Conservation (phyloP, 2,888 invertebrate species). For the Flexamia atlantica region DNA sequence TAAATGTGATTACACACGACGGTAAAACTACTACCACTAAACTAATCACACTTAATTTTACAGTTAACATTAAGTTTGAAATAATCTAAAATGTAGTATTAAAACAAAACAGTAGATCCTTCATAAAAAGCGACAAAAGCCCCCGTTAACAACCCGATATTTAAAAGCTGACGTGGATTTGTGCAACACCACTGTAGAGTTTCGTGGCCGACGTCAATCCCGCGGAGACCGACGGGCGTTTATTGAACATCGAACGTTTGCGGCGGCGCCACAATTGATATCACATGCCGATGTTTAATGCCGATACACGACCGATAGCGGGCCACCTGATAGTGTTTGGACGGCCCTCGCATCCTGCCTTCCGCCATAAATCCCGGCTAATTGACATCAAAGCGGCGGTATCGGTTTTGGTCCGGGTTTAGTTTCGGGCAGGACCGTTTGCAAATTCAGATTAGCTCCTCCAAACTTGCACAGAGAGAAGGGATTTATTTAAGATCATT, state of each 20-base stretch:
- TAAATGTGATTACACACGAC: too few species aligned
- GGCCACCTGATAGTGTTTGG: constrained; percentile 1
- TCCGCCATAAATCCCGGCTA: not conserved
- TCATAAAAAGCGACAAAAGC: too few species aligned
- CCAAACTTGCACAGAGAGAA: too few species aligned
- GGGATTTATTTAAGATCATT: too few species aligned
- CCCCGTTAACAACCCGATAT: too few species aligned
- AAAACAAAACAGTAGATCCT: too few species aligned
- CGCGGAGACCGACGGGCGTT: not conserved
- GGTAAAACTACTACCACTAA: too few species aligned
- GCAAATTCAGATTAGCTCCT: not conserved
- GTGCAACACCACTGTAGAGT: not conserved
- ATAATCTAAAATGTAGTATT: too few species aligned
- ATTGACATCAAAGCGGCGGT: constrained; percentile 34
- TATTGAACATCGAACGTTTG: constrained; percentile 25
- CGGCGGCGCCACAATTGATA: not conserved
- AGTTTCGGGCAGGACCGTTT: not conserved
- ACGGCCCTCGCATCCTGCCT: not conserved
- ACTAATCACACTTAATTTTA: too few species aligned
- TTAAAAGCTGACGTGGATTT: not conserved
- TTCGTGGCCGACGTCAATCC: not conserved
- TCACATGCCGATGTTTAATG: not conserved
- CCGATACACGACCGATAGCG: not conserved
- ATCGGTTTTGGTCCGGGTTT: too few species aligned
- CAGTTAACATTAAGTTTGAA: too few species aligned